phyloP scores from a whole-genome alignment of 92 coral and sea anemone genomes.

The Virgularia gustaviana region DNA sequence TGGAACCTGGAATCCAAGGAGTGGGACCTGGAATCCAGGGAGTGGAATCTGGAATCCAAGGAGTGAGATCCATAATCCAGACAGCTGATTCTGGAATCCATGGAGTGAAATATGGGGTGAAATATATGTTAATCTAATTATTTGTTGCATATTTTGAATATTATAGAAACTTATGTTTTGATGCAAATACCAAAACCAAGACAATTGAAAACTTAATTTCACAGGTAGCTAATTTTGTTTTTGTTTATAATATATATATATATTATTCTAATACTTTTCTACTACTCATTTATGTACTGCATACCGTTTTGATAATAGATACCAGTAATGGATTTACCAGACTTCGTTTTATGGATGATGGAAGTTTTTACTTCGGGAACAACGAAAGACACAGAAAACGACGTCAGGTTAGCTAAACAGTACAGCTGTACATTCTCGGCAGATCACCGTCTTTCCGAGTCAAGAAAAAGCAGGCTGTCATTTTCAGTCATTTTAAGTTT shows the following conservation, averaged over 20 bases:
- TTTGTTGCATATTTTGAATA: constrained; percentile 1
- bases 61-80: no score
- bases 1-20: no score
- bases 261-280: neutral
- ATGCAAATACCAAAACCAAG: constrained; percentile 67
- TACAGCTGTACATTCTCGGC: neutral
- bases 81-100: neutral
- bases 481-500: neutral
- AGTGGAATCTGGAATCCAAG: no score
- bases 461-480: neutral
- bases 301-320: no score
- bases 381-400: constrained; percentile 40
- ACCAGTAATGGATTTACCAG: constrained; percentile 55
- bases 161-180: constrained; percentile 82
- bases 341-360: constrained; percentile 61
- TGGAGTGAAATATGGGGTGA: neutral
- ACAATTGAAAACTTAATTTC: constrained; percentile 70
- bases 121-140: no score
- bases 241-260: neutral
- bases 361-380: constrained; percentile 53
- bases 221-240: no score
- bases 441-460: neutral
- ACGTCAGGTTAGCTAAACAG: constrained; percentile 37
- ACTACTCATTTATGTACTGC: no score
- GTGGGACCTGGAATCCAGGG: no score